Evolutionary conservation across 2,113 vertebrate genomes (phyloP).

Genomic region (Zootoca vivipara): DNA sequence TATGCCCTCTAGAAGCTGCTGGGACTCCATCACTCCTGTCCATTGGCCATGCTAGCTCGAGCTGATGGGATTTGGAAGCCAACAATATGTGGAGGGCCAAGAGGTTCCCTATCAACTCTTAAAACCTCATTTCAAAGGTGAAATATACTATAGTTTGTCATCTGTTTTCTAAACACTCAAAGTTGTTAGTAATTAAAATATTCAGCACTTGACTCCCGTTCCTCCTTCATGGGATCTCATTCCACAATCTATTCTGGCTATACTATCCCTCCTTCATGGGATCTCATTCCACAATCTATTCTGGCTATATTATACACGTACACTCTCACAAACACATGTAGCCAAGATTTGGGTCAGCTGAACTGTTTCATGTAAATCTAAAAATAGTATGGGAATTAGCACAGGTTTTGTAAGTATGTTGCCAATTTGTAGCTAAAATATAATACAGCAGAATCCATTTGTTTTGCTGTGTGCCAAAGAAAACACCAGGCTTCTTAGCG

Average conservation of each 20-base stretch:
- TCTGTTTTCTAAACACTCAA: not conserved
- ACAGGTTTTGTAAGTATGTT: not conserved
- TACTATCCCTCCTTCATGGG: not conserved
- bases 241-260: not conserved
- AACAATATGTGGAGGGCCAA: too few species aligned
- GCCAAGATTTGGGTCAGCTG: not conserved
- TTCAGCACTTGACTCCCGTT: not conserved
- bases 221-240: not conserved
- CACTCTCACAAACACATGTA: not conserved
- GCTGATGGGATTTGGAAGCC: too few species aligned
- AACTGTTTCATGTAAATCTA: not conserved
- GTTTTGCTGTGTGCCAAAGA: not conserved
- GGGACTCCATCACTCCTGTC: not conserved
- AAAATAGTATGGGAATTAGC: not conserved
- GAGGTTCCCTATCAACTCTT: too few species aligned
- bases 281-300: not conserved
- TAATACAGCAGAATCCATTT: not conserved
- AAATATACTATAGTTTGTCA: not conserved
- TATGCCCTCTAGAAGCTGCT: not conserved
- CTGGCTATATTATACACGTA: not conserved
- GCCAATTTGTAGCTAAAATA: not conserved
- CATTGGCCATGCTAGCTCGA: too few species aligned
- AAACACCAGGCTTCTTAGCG: not conserved
- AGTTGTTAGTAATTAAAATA: not conserved
- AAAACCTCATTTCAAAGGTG: not conserved